Conservation (phyloP, 2,113 vertebrate species). For the Lycocorax pyrrhopterus region DNA sequence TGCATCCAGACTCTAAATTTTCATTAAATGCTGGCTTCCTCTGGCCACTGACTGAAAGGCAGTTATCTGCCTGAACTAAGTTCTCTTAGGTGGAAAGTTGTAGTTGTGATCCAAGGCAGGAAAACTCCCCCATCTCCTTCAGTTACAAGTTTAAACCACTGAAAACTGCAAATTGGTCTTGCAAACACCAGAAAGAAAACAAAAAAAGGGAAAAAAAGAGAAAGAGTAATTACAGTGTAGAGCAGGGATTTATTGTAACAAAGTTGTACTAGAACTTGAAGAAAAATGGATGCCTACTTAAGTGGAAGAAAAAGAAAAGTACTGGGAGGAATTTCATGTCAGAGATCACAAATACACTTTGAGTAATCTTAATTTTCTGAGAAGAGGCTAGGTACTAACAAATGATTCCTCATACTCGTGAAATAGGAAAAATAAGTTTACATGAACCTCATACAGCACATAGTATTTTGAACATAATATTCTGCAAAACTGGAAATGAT, state of each 20-base stretch:
- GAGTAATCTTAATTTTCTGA: neutral
- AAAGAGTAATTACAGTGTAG: neutral
- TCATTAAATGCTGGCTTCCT: neutral
- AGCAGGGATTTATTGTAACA: neutral
- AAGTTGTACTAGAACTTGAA: neutral
- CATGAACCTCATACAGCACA: neutral
- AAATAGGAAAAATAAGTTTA: neutral
- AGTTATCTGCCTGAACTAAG: neutral
- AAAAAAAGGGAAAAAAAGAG: neutral
- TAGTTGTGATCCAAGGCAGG: neutral
- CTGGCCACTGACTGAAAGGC: neutral
- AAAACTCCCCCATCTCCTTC: neutral
- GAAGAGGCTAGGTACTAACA: neutral
- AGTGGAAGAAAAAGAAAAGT: neutral
- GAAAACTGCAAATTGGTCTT: neutral
- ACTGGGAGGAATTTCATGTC: neutral
- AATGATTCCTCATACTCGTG: neutral
- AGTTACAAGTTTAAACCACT: neutral
- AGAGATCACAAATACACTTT: neutral
- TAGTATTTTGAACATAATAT: neutral
- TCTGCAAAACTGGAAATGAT: neutral
- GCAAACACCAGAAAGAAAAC: neutral
- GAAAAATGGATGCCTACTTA: neutral
- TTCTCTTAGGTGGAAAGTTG: neutral
- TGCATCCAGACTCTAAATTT: neutral